phyloP scores from a whole-genome alignment of 2,888 invertebrate species.

The Chorisops tibialis region DNA sequence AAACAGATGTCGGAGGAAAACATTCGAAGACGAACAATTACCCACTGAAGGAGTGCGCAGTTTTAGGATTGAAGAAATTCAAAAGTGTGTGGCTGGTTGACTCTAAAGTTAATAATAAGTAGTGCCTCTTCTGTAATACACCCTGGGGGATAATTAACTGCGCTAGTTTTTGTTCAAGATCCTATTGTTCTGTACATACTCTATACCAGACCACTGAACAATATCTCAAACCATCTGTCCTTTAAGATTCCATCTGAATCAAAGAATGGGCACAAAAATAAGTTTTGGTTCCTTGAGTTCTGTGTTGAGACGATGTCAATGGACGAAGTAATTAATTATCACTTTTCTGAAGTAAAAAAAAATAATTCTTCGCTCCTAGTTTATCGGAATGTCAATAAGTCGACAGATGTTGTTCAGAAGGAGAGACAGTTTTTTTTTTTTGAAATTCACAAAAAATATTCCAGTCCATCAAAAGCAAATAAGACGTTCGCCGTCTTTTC shows the following conservation, averaged over 20 bases:
- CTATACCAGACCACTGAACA: constrained; percentile 1
- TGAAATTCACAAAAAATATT: not conserved
- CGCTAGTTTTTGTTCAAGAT: constrained; percentile 2
- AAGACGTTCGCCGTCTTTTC: constrained; percentile 18
- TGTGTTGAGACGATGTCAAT: constrained; percentile 3
- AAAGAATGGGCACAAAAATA: not conserved
- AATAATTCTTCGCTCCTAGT: too few species aligned
- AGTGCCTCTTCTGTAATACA: not conserved
- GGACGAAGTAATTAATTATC: constrained; percentile 18
- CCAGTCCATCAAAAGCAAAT: constrained; percentile 20
- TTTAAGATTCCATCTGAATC: not conserved
- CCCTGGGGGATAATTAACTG: constrained; percentile 23
- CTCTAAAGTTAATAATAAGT: not conserved
- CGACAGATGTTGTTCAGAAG: too few species aligned
- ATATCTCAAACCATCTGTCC: constrained; percentile 7
- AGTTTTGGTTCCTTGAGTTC: constrained; percentile 11
- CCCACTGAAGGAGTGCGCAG: not conserved
- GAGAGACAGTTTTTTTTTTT: not conserved
- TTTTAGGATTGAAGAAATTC: too few species aligned
- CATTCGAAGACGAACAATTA: constrained; percentile 17
- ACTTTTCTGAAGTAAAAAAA: constrained; percentile 9
- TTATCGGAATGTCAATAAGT: too few species aligned
- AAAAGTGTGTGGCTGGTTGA: constrained; percentile 21
- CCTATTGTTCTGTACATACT: constrained; percentile 1
- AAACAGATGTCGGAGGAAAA: constrained; percentile 25